Conservation (phyloP, 2,888 invertebrate species). For the Caradrina kadenii region DNA sequence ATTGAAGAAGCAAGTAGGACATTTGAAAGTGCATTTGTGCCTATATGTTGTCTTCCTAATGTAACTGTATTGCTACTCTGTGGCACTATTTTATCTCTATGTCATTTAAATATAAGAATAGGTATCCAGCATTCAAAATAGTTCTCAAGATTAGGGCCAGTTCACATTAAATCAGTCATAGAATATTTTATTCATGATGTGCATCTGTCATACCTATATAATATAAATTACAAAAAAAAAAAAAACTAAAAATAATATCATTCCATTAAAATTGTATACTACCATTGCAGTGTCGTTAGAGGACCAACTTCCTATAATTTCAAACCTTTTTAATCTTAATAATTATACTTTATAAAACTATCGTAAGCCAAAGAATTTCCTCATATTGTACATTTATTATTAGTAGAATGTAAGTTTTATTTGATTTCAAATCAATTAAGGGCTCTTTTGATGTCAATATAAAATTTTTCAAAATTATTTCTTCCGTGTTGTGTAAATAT, state of each 20-base stretch:
- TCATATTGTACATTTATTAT: slow-evolving; percentile 57
- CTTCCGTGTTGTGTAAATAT: slow-evolving; percentile 54
- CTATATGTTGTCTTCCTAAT: slow-evolving; percentile 43
- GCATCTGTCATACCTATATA: slow-evolving; percentile 5
- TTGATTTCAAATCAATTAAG: slow-evolving; percentile 57
- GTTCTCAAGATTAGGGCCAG: slow-evolving; percentile 16
- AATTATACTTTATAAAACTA: slow-evolving; percentile 47
- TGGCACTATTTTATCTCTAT: slow-evolving; percentile 25
- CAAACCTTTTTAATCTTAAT: slow-evolving; percentile 56
- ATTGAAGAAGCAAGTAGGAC: slow-evolving; percentile 25
- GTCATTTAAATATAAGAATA: slow-evolving; percentile 20
- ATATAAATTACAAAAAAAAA: slow-evolving; percentile 33
- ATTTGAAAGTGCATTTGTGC: slow-evolving; percentile 39
- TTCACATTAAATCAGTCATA: slow-evolving; percentile 12
- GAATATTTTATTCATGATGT: slow-evolving; percentile 30
- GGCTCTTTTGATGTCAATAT: slow-evolving; percentile 62
- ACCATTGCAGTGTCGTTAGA: slow-evolving; percentile 70
- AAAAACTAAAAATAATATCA: slow-evolving; percentile 60
- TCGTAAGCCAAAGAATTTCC: slow-evolving; percentile 69
- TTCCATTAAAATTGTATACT: slow-evolving; percentile 72
- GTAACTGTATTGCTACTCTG: slow-evolving; percentile 21
- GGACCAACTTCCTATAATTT: slow-evolving; percentile 77
- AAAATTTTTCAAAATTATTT: slow-evolving; percentile 51
- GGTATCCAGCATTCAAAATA: background rate
- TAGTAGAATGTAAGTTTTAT: slow-evolving; percentile 56